These are phyloP conservation scores for Ecdyonurus torrentis DNA, from an alignment of 2,888 invertebrate genomes.

Conservation along the genomic window DNA sequence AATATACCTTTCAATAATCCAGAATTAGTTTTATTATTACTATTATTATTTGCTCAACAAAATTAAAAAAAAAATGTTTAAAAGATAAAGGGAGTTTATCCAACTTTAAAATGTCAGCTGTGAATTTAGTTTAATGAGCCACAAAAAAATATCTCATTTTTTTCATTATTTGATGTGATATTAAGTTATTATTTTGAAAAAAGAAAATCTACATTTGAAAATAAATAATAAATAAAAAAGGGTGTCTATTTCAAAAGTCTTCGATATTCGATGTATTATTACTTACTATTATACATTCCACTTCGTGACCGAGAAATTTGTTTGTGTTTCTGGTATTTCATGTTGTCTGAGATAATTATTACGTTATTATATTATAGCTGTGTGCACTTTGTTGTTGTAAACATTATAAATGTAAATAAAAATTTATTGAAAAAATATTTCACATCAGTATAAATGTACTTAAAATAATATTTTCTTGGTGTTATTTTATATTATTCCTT, in stretches of 20 bases:
- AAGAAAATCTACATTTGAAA: neutral
- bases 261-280: too few relatives aligned
- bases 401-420: neutral
- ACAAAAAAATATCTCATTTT: neutral
- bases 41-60: too few relatives aligned
- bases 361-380: neutral
- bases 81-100: too few relatives aligned
- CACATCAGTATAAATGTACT: neutral
- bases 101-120: too few relatives aligned
- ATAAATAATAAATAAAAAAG: neutral
- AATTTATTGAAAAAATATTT: too few relatives aligned
- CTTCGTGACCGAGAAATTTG: neutral
- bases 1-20: too few relatives aligned
- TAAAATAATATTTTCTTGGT: too few relatives aligned
- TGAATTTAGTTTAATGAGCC: neutral
- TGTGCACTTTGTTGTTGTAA: neutral
- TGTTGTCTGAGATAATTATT: neutral
- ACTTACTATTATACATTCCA: neutral
- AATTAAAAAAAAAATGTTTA: too few relatives aligned
- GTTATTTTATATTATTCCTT: too few relatives aligned
- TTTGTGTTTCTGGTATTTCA: neutral
- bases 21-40: too few relatives aligned
- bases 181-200: neutral
- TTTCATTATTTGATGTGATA: neutral
- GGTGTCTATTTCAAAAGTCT: too few relatives aligned